phyloP scores from a whole-genome alignment of 2,797 vertebrate species.

The Avahi laniger region DNA sequence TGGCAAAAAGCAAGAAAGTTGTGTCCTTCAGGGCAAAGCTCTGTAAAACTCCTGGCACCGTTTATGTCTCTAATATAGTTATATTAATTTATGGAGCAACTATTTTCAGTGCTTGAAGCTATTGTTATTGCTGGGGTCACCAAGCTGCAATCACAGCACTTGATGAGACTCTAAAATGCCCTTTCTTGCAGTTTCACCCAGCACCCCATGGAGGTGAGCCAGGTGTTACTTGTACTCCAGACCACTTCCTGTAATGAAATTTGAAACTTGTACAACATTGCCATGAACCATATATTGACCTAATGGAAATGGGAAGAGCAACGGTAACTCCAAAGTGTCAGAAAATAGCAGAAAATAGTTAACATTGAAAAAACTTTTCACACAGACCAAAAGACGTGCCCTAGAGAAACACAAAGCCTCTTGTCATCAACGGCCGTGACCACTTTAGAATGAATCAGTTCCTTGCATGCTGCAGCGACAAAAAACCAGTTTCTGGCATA shows the following conservation, averaged over 20 bases:
- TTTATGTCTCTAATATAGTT: too few species aligned
- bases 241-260: conserved; percentile 97
- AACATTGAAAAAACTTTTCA: conserved; percentile 88
- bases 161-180: conserved; percentile 98
- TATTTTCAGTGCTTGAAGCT: conserved; percentile 98
- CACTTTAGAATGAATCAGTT: conserved; percentile 90
- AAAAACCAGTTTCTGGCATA: conserved; percentile 89
- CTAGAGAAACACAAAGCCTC: conserved; percentile 92
- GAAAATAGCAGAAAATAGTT: conserved; percentile 83
- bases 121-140: conserved; percentile 98
- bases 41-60: too few species aligned
- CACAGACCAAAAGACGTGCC: conserved; percentile 95
- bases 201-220: conserved; percentile 97
- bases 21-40: not conserved
- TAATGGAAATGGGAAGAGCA: conserved; percentile 87
- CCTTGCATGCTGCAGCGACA: conserved; percentile 93
- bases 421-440: conserved; percentile 88
- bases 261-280: conserved; percentile 91
- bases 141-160: conserved; percentile 99
- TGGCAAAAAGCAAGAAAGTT: not conserved
- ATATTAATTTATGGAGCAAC: conserved; percentile 77
- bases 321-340: conserved; percentile 91
- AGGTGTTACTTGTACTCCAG: conserved; percentile 96
- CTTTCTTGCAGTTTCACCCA: conserved; percentile 98
- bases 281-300: conserved; percentile 89